Percentiles rank a stretch among this genome's conserved stretches.
phyloP scores from a whole-genome alignment of 2,888 invertebrate genomes.

The Drosophila prolongata region DNA sequence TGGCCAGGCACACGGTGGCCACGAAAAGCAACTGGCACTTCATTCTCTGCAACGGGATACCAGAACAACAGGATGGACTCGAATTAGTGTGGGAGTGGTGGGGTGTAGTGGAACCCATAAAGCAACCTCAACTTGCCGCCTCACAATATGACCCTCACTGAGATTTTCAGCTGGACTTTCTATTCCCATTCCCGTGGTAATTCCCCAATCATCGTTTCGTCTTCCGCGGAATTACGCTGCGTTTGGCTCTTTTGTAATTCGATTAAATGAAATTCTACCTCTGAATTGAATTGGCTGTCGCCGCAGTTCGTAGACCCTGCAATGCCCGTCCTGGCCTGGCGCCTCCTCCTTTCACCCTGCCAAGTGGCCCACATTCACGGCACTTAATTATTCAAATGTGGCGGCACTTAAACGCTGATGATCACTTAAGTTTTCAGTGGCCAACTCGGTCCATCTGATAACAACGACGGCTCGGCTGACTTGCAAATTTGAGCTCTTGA shows the following conservation, averaged over 20 bases:
- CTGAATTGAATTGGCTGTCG: constrained; percentile 55
- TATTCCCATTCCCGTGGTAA: neutral
- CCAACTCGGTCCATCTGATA: constrained; percentile 10
- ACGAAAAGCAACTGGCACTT: constrained; percentile 81
- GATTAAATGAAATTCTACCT: constrained; percentile 47
- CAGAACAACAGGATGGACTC: neutral
- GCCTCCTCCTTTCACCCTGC: constrained; percentile 4
- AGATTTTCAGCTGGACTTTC: neutral
- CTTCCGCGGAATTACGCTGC: constrained; percentile 13
- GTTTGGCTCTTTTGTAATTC: constrained; percentile 45
- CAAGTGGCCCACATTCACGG: constrained; percentile 1
- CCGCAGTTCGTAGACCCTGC: constrained; percentile 31
- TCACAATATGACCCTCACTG: constrained; percentile 1
- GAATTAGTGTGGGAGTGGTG: no score
- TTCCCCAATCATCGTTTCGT: constrained; percentile 13
- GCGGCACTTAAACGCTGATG: neutral
- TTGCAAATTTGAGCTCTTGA: constrained; percentile 24
- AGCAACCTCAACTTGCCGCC: neutral
- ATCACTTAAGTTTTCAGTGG: constrained; percentile 4
- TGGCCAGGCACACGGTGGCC: constrained; percentile 72
- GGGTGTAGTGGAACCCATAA: neutral
- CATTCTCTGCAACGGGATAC: constrained; percentile 54
- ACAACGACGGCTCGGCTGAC: constrained; percentile 1
- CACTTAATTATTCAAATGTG: constrained; percentile 16
- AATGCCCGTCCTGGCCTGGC: neutral